phyloP scores from a whole-genome alignment of 2,113 vertebrate genomes.

The Corythaixoides concolor region DNA sequence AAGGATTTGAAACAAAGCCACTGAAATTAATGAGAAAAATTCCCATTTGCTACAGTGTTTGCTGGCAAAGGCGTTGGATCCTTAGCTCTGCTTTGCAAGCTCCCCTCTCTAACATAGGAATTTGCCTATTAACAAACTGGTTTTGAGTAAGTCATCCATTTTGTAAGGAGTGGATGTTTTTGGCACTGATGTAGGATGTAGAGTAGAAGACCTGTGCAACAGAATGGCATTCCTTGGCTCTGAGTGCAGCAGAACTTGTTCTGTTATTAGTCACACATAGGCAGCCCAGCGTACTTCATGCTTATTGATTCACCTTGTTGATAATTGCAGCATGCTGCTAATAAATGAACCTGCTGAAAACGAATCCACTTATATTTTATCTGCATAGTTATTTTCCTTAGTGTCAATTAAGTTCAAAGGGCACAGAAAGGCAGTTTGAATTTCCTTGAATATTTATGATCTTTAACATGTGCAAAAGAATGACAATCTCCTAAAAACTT shows the following conservation, averaged over 20 bases:
- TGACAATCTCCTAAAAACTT: neutral
- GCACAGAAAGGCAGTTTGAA: conserved; percentile 51
- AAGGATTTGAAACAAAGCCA: conserved; percentile 31
- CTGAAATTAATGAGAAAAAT: conserved; percentile 9
- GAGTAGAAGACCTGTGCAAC: conserved; percentile 38
- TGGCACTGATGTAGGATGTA: neutral
- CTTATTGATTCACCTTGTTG: conserved; percentile 76
- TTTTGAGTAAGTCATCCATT: conserved; percentile 59
- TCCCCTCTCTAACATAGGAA: neutral
- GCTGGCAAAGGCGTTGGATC: neutral
- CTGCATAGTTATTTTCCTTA: conserved; percentile 47
- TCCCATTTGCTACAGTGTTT: neutral
- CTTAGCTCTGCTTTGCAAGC: conserved; percentile 24
- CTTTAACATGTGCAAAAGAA: neutral
- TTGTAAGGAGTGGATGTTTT: conserved; percentile 32
- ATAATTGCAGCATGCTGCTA: conserved; percentile 68
- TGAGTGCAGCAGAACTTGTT: conserved; percentile 35
- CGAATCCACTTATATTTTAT: conserved; percentile 57
- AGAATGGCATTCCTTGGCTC: conserved; percentile 62
- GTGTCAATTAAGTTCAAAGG: conserved; percentile 58
- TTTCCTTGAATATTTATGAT: conserved; percentile 13
- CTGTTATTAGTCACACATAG: conserved; percentile 57
- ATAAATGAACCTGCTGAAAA: conserved; percentile 72
- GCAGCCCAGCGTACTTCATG: conserved; percentile 69
- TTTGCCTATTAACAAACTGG: neutral